phyloP scores from a whole-genome alignment of 1,140 invertebrate species.

The Acyrthosiphon pisum region DNA sequence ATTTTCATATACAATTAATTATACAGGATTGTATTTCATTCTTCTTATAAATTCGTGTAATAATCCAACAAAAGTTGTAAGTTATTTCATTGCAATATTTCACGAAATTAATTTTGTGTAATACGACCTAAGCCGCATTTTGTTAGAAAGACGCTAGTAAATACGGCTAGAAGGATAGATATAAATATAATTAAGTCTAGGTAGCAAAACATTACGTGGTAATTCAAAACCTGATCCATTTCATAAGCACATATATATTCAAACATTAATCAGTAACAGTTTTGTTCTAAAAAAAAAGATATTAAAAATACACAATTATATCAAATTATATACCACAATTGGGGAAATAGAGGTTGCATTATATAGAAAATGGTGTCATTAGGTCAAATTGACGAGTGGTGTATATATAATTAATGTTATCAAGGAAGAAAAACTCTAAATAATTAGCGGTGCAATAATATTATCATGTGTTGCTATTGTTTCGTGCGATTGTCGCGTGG shows the following conservation, averaged over 20 bases:
- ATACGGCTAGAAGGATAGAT: not conserved
- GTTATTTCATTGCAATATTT: not conserved
- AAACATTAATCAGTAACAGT: not conserved
- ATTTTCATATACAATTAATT: not conserved
- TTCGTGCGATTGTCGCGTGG: not conserved
- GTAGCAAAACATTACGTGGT: not conserved
- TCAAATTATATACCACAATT: not conserved
- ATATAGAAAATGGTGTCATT: not conserved
- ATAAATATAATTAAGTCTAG: not conserved
- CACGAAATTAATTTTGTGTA: not conserved
- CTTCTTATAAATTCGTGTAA: not conserved
- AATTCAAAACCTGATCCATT: not conserved
- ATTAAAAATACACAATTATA: not conserved
- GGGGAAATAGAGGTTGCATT: not conserved
- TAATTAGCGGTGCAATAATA: not conserved
- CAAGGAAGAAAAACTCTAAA: not conserved
- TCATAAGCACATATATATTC: not conserved
- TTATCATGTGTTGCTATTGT: not conserved
- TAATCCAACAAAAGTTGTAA: not conserved
- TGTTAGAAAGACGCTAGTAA: not conserved
- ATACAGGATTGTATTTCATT: not conserved
- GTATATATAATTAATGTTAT: not conserved
- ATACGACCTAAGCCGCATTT: not conserved
- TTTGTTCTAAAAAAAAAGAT: not conserved
- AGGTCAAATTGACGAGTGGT: not conserved